A percentile compares a stretch with the other conserved stretches of the same genome.
Conservation (phyloP, 2,797 vertebrate genomes). For the Oryzias sinensis region DNA sequence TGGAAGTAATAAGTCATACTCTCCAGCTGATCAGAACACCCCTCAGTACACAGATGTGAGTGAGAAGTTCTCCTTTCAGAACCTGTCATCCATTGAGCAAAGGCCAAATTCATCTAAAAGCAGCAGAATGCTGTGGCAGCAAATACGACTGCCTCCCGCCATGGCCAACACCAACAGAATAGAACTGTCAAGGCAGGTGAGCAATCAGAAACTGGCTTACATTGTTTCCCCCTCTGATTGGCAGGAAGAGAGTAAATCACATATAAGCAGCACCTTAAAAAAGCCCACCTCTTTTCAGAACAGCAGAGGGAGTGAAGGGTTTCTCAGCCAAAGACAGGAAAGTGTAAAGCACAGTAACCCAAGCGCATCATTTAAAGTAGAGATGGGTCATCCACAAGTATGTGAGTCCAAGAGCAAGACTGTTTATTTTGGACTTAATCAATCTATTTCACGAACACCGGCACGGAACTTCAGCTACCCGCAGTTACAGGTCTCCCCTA, state of each 20-base stretch:
- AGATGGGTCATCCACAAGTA: constrained; percentile 76
- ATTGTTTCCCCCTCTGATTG: constrained; percentile 82
- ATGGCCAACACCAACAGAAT: constrained; percentile 78
- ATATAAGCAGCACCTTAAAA: constrained; percentile 75
- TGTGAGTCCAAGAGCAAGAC: constrained; percentile 83
- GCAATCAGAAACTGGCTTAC: constrained; percentile 84
- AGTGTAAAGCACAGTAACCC: constrained; percentile 71
- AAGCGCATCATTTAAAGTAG: constrained; percentile 74
- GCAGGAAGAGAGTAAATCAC: constrained; percentile 80
- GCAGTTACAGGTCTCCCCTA: constrained; percentile 76
- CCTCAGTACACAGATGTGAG: constrained; percentile 77
- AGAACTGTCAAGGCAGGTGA: constrained; percentile 82
- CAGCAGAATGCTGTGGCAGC: constrained; percentile 85
- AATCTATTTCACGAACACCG: constrained; percentile 72
- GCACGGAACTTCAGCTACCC: constrained; percentile 78
- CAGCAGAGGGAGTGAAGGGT: constrained; percentile 76
- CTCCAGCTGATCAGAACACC: constrained; percentile 79
- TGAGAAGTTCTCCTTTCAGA: constrained; percentile 83
- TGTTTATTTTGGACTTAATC: constrained; percentile 83
- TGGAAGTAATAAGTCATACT: constrained; percentile 79
- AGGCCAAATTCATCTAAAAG: constrained; percentile 81
- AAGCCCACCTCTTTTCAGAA: constrained; percentile 65
- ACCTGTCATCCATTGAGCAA: constrained; percentile 82
- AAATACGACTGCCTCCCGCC: constrained; percentile 76
- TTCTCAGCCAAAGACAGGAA: constrained; percentile 78